A percentile compares a stretch with the other conserved stretches of the same genome.
Evolutionary conservation across 2,113 vertebrate species (phyloP).

Genomic region (Datnioides undecimradiatus): DNA sequence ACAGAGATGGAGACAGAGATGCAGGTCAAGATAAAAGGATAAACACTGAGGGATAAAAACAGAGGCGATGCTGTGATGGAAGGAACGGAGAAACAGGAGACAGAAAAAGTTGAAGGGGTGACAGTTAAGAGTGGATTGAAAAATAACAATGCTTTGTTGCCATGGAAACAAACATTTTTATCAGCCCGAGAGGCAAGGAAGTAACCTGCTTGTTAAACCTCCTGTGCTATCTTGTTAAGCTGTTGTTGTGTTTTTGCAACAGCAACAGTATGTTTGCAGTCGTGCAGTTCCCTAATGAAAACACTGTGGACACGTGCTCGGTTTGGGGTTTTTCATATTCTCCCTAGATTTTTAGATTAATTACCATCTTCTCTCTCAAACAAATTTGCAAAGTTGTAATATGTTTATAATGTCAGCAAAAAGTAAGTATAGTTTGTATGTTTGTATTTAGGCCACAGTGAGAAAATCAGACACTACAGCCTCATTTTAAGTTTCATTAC

Average conservation of each 20-base stretch:
- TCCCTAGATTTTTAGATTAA: conserved; percentile 43
- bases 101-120: conserved; percentile 66
- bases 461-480: neutral
- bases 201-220: conserved; percentile 79
- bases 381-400: conserved; percentile 23
- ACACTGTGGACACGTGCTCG: conserved; percentile 52
- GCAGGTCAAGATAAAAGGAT: conserved; percentile 80
- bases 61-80: conserved; percentile 44
- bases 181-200: conserved; percentile 66
- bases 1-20: conserved; percentile 53
- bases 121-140: conserved; percentile 71
- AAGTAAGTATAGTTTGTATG: neutral
- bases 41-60: conserved; percentile 61
- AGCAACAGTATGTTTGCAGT: conserved; percentile 65
- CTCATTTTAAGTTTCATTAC: conserved; percentile 4
- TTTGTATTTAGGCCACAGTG: conserved; percentile 26
- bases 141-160: conserved; percentile 75
- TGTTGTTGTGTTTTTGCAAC: conserved; percentile 75
- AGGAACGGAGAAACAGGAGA: conserved; percentile 56
- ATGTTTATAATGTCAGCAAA: conserved; percentile 4
- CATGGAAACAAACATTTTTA: conserved; percentile 78
- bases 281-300: conserved; percentile 62
- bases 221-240: conserved; percentile 76
- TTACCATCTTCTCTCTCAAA: conserved; percentile 28
- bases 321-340: conserved; percentile 3